Evolutionary conservation across 2,888 invertebrate species (phyloP), one percentile per base, ranked within the genome.

Genomic region (Cepaea hortensis): DNA sequence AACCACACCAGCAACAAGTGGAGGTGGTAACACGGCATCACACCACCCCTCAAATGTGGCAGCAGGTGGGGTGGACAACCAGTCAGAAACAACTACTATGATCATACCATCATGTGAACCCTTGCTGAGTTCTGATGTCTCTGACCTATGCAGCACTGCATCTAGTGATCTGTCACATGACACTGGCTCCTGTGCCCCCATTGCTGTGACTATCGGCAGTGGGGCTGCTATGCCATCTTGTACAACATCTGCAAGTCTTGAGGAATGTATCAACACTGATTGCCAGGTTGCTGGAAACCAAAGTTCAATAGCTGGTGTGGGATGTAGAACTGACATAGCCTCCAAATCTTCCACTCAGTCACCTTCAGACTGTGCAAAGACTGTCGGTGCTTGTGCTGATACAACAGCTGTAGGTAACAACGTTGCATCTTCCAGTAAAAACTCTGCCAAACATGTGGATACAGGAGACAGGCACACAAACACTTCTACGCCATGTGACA

Each of bases 91-190:
- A 48, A 20, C 85, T 20, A 35, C 65, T 18, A 50, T 76, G 70
- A 84, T 48, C 35, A 23, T 79, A 76, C 55, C 75, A 76, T 77
- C 85, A 50, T 79, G 85, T 85, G 85, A 85, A 77, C n/a, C 77
- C 18, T 70, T 84, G 81, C 65, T 81, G 61, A 72, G 23, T 75
- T 50, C 81, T 18, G 81, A 61, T 73, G 87, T 84, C 23, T 79
- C 84, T 61, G 87, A 87, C 68, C 73, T 81, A 46, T 72, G 68
- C 65, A 81, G 84, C 73, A 84, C 87, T 68, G 84, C 76, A 50
- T 77, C 84, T 35, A 87, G 84, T 72, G 84, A 84, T 68, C 79
- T 72, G 61, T 81, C 87, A 46, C 84, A 81, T 65, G 87, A 87
- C 61, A 35, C 83, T 55, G 72, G 79, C 20, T 9, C 7, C 55